Base-by-base conservation (phyloP, 1,140 invertebrate genomes). In the Polypedilum vanderplanki region DNA sequence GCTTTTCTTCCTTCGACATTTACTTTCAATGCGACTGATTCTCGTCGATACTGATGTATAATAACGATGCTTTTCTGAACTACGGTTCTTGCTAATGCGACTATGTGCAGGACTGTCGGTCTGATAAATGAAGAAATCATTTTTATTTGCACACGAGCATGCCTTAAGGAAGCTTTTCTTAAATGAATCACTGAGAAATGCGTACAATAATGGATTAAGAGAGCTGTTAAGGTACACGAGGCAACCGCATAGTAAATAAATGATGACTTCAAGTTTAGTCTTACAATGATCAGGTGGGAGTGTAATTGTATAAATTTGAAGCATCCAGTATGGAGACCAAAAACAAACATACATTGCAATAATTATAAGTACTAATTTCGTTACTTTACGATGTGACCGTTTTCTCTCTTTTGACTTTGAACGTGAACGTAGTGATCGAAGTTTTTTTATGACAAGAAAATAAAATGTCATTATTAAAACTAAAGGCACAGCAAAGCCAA, bases 111-210 rank as follows among this genome's bases (percentile, higher is more conserved):
- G 46, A 57, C 46, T 70, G 17, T 70, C 65, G 0, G 65, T 70
- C 20, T 18, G 15, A n/a, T 18, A 9, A 5, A 70, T 8, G 8
- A 8, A 20, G 65, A 70, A 18, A 20, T 70, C 65, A 70, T 70
- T 70, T 18, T 70, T 70, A 70, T 20, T 70, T n/a, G 17, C 20
- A 22, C 65, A 70, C 18, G 65, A 70, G 17, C 65, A 70, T 10
- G 65, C 65, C 18, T 70, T 70, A 1, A 70, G 20, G 20, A 70
- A 70, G 65, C 65, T 70, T 18, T 70, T 70, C 18, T 22, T 70
- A 70, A 70, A 70, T 18, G 17, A 20, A 7, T 70, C 65, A 10
- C 17, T 20, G 1, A 70, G 65, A 70, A 70, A 70, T 1, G 65
- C 65, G 20, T 70, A 70, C 1, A 70, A 10, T 1, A 70, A 9